Percentiles rank a stretch among this genome's conserved stretches.
Evolutionary conservation across 2,888 invertebrate genomes (phyloP).

Genomic region (Andrena haemorrhoa): DNA sequence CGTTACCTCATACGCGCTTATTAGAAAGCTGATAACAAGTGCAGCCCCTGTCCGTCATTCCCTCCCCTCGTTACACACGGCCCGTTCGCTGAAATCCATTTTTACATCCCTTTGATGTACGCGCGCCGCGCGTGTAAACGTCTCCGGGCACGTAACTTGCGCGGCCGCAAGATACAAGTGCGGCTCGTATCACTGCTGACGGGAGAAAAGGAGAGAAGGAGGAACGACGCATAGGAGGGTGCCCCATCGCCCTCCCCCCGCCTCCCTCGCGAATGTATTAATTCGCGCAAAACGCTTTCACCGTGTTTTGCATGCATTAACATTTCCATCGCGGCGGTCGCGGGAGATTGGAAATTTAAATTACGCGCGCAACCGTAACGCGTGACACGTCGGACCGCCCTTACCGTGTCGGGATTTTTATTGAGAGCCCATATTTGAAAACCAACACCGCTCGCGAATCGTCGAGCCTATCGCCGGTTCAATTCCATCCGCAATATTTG

Average conservation of each 20-base stretch:
- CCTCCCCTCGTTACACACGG: slow-evolving; percentile 29
- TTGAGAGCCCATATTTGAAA: slow-evolving; percentile 52
- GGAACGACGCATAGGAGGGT: not conserved
- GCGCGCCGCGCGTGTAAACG: slow-evolving; percentile 15
- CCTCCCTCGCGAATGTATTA: slow-evolving; percentile 46
- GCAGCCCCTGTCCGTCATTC: slow-evolving; percentile 19
- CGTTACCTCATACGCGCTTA: not conserved
- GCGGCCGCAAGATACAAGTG: not conserved
- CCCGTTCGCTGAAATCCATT: slow-evolving; percentile 40
- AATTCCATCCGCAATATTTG: not conserved
- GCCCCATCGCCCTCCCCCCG: too few species aligned
- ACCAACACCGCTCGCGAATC: not conserved
- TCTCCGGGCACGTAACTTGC: slow-evolving; percentile 14
- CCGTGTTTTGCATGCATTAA: slow-evolving; percentile 57
- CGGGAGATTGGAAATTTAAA: slow-evolving; percentile 69
- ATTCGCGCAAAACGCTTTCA: slow-evolving; percentile 36
- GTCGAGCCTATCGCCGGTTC: not conserved
- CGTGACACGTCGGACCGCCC: slow-evolving; percentile 65
- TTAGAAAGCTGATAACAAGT: slow-evolving; percentile 42
- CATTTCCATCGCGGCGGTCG: slow-evolving; percentile 52
- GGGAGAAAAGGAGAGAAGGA: not conserved
- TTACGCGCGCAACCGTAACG: slow-evolving; percentile 46
- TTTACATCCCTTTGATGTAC: slow-evolving; percentile 59
- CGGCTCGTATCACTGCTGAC: not conserved
- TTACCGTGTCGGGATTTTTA: slow-evolving; percentile 60